These are phyloP conservation scores for Eudemis profundana DNA, from an alignment of 2,888 invertebrate genomes.

Conservation along the genomic window DNA sequence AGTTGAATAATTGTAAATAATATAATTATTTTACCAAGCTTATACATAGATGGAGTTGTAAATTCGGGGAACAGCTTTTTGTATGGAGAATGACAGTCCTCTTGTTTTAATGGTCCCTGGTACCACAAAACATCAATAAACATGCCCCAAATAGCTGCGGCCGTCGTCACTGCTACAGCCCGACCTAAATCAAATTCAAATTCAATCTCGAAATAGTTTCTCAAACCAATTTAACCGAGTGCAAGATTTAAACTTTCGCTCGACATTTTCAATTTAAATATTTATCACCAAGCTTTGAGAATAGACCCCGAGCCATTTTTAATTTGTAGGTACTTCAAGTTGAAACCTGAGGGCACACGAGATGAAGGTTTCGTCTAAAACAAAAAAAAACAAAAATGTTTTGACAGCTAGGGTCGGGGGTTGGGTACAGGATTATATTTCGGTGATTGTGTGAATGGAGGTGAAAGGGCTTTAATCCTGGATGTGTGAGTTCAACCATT, in stretches of 20 bases:
- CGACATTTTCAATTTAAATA: slow-evolving; percentile 10
- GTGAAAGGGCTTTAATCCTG: neutral
- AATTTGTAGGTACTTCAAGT: slow-evolving; percentile 80
- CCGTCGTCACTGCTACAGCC: neutral
- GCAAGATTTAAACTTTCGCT: neutral
- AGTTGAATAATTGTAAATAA: too few species aligned
- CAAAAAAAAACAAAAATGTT: slow-evolving; percentile 62
- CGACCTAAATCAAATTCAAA: neutral
- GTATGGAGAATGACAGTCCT: too few species aligned
- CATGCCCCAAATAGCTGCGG: neutral
- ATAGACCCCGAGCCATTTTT: slow-evolving; percentile 63
- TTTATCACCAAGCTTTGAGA: slow-evolving; percentile 1
- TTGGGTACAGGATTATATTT: slow-evolving; percentile 48
- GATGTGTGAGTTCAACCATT: neutral
- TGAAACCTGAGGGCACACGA: slow-evolving; percentile 52
- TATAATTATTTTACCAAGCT: too few species aligned
- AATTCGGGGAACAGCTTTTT: too few species aligned
- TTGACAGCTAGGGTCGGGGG: slow-evolving; percentile 69
- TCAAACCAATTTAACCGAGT: neutral
- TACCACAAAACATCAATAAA: neutral
- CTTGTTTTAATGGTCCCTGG: too few species aligned
- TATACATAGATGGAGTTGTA: too few species aligned
- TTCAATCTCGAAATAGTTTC: neutral
- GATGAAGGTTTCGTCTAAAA: slow-evolving; percentile 61
- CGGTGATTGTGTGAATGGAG: neutral